Evolutionary conservation across 2,113 vertebrate species (phyloP), one percentile per base, ranked within the genome.

Genomic region (Stercorarius parasiticus): DNA sequence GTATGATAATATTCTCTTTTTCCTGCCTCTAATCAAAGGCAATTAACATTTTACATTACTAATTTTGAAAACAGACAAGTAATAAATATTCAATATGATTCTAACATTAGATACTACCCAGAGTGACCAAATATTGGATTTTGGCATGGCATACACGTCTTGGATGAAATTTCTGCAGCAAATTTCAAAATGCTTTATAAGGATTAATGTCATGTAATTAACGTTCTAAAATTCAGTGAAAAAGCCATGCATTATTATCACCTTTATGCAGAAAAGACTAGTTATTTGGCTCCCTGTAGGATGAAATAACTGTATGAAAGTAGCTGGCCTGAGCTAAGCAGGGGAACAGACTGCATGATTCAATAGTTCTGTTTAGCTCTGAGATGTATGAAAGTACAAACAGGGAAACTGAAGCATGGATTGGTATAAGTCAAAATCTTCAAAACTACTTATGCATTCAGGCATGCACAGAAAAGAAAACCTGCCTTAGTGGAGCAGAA

Each of bases 271-370:
- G 34, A 34, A 34, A 10, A 49, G 6, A 43, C 5, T 50, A 14
- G 8, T 56, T 82, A 59, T 32, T n/a, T 0, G 8, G 2, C 1
- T 72, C 10, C 2, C 2, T 52, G 13, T 69, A 34, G 34, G 30
- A 42, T 52, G 7, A 91, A 83, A 70, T 49, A 65, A 65, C 27
- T 43, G 14, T 19, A 73, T 77, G 11, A 56, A 82, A 42, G 11
- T 34, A 53, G 25, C 5, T 80, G 42, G 11, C 14, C 43, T 87
- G 21, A 78, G 19, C 14, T 61, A 87, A 52, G 8, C 21, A 86
- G 6, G 6, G 26, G 30, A 66, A 67, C 6, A 50, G 10, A 78
- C 2, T 49, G 11, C 3, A 19, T 38, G 22, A 86, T 61, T 81
- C n/a, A 45, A 6, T 30, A 53, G 17, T 36, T 38, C 8, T 55